Evolutionary conservation across 2,888 invertebrate genomes (phyloP).

Genomic region (Synanthedon myopaeformis): DNA sequence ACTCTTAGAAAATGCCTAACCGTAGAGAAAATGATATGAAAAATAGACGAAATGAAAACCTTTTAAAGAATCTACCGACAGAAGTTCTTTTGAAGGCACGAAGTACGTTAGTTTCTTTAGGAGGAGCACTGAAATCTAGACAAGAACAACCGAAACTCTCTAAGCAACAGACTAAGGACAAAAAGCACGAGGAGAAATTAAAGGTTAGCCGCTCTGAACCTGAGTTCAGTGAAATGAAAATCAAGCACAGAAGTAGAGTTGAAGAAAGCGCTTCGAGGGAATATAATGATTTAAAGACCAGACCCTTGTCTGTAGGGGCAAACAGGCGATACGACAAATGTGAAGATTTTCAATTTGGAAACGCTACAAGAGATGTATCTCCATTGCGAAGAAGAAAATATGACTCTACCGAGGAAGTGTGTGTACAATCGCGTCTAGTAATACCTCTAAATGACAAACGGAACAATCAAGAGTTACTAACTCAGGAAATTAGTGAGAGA

Average conservation of each 20-base stretch:
- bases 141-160: slow-evolving; percentile 31
- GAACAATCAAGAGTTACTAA: slow-evolving; percentile 31
- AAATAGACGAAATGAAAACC: slow-evolving; percentile 49
- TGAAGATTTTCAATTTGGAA: slow-evolving; percentile 28
- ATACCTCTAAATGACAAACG: slow-evolving; percentile 54
- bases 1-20: slow-evolving; percentile 40
- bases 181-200: slow-evolving; percentile 45
- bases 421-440: slow-evolving; percentile 51
- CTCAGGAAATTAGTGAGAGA: slow-evolving; percentile 58
- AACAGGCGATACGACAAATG: slow-evolving; percentile 43
- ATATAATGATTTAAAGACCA: slow-evolving; percentile 25
- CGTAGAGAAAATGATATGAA: slow-evolving; percentile 48
- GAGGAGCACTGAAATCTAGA: slow-evolving; percentile 59
- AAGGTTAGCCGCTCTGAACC: slow-evolving; percentile 52
- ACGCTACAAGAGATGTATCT: slow-evolving; percentile 29
- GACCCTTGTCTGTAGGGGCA: slow-evolving; percentile 54
- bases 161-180: slow-evolving; percentile 61
- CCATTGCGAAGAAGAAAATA: slow-evolving; percentile 31
- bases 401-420: slow-evolving; percentile 48
- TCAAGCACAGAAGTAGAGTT: slow-evolving; percentile 43
- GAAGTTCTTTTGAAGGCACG: slow-evolving; percentile 59
- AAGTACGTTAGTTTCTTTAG: slow-evolving; percentile 53
- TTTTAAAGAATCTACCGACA: slow-evolving; percentile 53
- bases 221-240: slow-evolving; percentile 44
- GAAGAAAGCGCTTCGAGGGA: slow-evolving; percentile 30